Conservation (phyloP, 2,113 vertebrate genomes). For the Glaucidium brasilianum region DNA sequence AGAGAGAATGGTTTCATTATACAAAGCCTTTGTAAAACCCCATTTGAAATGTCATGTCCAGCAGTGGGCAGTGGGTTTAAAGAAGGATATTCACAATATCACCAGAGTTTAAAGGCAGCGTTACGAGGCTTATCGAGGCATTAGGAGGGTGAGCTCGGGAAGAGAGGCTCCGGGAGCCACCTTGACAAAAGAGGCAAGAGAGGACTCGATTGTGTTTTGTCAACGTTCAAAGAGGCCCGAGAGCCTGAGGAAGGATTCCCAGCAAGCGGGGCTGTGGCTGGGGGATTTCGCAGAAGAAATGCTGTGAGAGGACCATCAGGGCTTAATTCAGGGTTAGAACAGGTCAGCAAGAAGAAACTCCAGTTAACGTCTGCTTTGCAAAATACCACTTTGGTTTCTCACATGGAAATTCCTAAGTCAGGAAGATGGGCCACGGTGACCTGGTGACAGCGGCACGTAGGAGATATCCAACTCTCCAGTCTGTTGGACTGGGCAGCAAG, state of each 20-base stretch:
- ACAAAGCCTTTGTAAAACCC: neutral
- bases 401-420: neutral
- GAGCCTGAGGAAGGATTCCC: neutral
- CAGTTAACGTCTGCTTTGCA: neutral
- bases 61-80: neutral
- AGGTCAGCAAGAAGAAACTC: neutral
- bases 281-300: neutral
- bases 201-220: neutral
- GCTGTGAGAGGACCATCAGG: neutral
- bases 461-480: no score
- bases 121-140: neutral
- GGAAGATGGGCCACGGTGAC: neutral
- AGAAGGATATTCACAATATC: neutral
- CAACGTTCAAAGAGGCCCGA: neutral
- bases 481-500: neutral
- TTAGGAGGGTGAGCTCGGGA: accelerated
- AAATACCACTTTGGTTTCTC: neutral
- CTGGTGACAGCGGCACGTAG: neutral
- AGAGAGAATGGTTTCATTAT: neutral
- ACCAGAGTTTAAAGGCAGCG: neutral
- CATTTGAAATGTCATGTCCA: neutral
- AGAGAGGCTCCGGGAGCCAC: neutral
- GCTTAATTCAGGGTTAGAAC: neutral
- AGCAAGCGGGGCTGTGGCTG: accelerated
- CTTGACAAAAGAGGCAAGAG: neutral